These are phyloP conservation scores for Pectinophora gossypiella DNA, from an alignment of 1,140 invertebrate species.

Conservation along the genomic window DNA sequence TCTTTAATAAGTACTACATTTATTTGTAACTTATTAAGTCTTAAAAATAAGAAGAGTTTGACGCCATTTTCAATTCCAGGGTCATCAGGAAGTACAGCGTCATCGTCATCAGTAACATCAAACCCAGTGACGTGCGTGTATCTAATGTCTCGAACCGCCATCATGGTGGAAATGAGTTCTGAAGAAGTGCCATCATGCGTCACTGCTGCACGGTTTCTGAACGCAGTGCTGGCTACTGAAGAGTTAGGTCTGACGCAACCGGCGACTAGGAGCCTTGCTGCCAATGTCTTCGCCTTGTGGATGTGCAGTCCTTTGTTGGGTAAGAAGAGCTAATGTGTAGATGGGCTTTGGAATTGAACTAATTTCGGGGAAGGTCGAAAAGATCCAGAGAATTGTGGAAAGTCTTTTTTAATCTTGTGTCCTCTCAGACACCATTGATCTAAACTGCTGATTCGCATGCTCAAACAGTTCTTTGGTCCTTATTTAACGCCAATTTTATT, in stretches of 20 bases:
- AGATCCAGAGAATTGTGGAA: no score
- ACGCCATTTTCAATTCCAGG: no score
- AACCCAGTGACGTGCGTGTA: conserved; percentile 77
- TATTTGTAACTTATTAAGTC: no score
- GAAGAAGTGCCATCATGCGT: conserved; percentile 78
- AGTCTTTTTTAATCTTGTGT: no score
- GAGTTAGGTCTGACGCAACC: conserved; percentile 76
- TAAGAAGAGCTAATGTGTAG: conserved; percentile 37
- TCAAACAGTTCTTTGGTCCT: no score
- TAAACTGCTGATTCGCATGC: no score
- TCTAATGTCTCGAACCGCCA: conserved; percentile 79
- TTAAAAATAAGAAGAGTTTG: no score
- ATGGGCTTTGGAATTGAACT: no score
- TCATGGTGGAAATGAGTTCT: conserved; percentile 80
- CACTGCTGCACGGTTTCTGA: conserved; percentile 75
- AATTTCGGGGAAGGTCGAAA: no score
- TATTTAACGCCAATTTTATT: no score
- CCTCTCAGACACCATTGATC: no score
- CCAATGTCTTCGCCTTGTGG: conserved; percentile 80
- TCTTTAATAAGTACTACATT: no score
- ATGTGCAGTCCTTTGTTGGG: conserved; percentile 80
- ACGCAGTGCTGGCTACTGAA: conserved; percentile 77
- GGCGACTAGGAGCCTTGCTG: conserved; percentile 76
- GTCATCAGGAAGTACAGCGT: conserved; percentile 57
- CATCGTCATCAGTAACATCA: conserved; percentile 53